Evolutionary conservation across 2,888 invertebrate species (phyloP).

Genomic region (Pristionchus japonicus): DNA sequence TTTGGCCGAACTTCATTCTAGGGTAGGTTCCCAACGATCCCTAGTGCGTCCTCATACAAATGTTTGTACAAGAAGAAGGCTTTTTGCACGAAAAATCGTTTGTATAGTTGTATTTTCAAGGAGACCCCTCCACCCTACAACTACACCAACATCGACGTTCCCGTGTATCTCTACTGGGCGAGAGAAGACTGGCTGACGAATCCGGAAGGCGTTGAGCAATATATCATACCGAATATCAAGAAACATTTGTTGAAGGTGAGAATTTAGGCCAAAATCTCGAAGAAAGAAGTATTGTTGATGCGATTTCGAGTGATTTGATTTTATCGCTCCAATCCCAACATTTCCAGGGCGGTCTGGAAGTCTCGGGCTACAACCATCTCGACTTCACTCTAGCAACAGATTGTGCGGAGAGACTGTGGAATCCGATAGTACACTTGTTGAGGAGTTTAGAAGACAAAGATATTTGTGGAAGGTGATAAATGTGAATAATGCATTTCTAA

Average conservation of each 20-base stretch:
- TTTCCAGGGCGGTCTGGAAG: not conserved
- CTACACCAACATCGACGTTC: conserved; percentile 4
- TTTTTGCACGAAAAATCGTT: not conserved
- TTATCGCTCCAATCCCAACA: no score
- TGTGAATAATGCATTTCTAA: no score
- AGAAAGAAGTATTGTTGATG: not conserved
- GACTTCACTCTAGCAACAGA: not conserved
- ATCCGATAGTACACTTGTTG: not conserved
- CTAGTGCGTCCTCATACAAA: no score
- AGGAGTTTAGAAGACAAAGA: not conserved
- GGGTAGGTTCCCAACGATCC: no score
- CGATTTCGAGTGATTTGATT: no score
- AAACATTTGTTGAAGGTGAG: not conserved
- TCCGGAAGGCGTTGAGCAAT: not conserved
- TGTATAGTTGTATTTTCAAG: not conserved
- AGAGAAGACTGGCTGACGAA: not conserved
- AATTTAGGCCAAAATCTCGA: not conserved
- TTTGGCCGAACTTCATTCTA: no score
- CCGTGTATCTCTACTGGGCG: not conserved
- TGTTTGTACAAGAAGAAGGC: no score
- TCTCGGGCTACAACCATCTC: not conserved
- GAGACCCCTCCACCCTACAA: not conserved
- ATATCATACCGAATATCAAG: not conserved
- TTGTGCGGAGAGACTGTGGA: not conserved
- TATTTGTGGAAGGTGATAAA: not conserved